Percentiles rank a stretch among this genome's conserved stretches.
Evolutionary conservation across 2,797 vertebrate genomes (phyloP).

Genomic region (Paguma larvata): DNA sequence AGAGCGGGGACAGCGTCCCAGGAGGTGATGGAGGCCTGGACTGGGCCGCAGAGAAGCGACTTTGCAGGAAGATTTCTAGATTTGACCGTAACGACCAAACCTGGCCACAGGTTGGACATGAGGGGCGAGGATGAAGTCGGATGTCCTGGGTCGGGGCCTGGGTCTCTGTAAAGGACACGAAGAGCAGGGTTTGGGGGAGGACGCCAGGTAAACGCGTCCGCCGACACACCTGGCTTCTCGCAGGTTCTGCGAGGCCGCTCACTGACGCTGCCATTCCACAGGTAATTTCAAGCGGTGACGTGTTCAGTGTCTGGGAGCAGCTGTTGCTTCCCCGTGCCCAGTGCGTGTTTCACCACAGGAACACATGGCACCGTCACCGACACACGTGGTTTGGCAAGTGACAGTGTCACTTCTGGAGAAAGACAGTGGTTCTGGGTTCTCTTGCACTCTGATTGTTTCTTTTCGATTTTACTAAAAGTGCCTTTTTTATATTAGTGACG

Average conservation of each 20-base stretch:
- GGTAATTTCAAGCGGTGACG: neutral
- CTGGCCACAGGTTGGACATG: fast-evolving
- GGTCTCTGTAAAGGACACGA: neutral
- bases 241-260: neutral
- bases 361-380: fast-evolving
- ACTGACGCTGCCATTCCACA: fast-evolving
- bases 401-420: neutral
- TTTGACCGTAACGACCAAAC: neutral
- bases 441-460: neutral
- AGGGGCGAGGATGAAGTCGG: neutral
- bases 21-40: neutral
- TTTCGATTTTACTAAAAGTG: neutral
- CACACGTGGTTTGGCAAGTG: fast-evolving
- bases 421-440: neutral
- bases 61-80: neutral
- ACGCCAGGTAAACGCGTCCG: fast-evolving
- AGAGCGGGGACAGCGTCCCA: neutral
- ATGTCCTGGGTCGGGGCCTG: neutral
- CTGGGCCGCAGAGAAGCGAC: neutral
- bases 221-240: neutral
- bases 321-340: neutral
- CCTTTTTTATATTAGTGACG: neutral
- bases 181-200: neutral
- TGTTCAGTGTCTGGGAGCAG: neutral
- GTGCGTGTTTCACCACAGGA: fast-evolving